Evolutionary conservation across 2,797 vertebrate species (phyloP), one percentile per base, ranked within the genome.

Genomic region (Petrocephalus schoutedeni): DNA sequence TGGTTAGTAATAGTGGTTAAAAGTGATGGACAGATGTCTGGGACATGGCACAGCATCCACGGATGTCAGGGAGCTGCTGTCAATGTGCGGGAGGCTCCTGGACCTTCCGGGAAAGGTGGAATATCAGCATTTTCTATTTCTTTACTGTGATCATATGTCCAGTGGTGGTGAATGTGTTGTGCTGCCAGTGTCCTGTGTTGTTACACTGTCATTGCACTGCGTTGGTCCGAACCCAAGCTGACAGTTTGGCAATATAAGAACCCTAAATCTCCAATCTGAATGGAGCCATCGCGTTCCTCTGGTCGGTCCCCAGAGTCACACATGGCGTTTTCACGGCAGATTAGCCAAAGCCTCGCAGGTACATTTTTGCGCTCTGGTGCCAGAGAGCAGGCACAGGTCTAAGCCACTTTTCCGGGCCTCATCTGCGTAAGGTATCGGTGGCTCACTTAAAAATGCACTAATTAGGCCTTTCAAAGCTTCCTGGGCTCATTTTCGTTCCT

Each of bases 301-400:
- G 84, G 56, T 41, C 0, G 8, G 1, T 57, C 82, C 82, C 49
- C 28, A 85, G 28, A 85, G 84, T 86, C 56, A 86, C 28, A n/a
- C 16, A n/a, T 12, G 28, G 14, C 14, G 56, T 59, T 86, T 86
- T 86, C 56, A 54, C 28, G 23, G 32, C 84, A 86, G 56, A 86
- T 86, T 36, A 58, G 10, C 56, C 0, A 19, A 86, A 59, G 56
- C 53, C 84, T 58, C 2, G 56, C 28, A 59, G 32, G 56, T 51
- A 87, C 87, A 83, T 83, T 49, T 77, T 59, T 83, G 41, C 74
- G 59, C 74, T 28, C 56, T 4, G 21, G 77, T 61, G 87, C 53
- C 45, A 54, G 84, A 32, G 84, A 87, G 58, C 36, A 49, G 54
- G 57, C 14, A 14, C 56, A 45, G 84, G 23, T 77, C 14, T 41